phyloP scores from a whole-genome alignment of 2,888 invertebrate genomes.

The Trissonchulus latispiculum region DNA sequence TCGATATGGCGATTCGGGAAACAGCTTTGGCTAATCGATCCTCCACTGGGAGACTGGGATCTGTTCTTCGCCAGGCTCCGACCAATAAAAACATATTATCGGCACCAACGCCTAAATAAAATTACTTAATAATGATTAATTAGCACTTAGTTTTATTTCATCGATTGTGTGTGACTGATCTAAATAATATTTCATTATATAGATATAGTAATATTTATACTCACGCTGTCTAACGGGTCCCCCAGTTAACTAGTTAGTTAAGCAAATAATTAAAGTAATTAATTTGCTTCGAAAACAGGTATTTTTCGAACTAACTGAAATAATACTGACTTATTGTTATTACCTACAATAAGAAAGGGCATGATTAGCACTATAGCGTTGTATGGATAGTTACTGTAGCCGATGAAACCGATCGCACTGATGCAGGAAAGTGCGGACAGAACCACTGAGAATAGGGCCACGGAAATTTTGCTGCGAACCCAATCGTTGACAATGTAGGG shows the following conservation, averaged over 20 bases:
- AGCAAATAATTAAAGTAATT: no score
- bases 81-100: slow-evolving; percentile 93
- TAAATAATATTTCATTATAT: no score
- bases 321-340: no score
- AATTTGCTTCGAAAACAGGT: no score
- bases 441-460: slow-evolving; percentile 75
- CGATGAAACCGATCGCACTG: slow-evolving; percentile 74
- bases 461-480: slow-evolving; percentile 77
- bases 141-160: no score
- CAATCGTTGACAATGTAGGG: slow-evolving; percentile 68
- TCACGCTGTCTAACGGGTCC: no score
- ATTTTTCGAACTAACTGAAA: no score
- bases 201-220: no score
- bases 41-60: slow-evolving; percentile 57
- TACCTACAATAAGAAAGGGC: slow-evolving; percentile 85
- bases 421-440: slow-evolving; percentile 78
- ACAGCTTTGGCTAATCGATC: slow-evolving; percentile 73
- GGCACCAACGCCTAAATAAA: slow-evolving; percentile 81
- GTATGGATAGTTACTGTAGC: slow-evolving; percentile 76
- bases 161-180: no score
- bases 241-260: no score
- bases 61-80: slow-evolving; percentile 81
- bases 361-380: slow-evolving; percentile 84
- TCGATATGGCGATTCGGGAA: slow-evolving; percentile 81
- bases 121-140: no score